These are phyloP conservation scores for Drosophila mayaguana DNA, from an alignment of 2,888 invertebrate genomes.

Conservation along the genomic window DNA sequence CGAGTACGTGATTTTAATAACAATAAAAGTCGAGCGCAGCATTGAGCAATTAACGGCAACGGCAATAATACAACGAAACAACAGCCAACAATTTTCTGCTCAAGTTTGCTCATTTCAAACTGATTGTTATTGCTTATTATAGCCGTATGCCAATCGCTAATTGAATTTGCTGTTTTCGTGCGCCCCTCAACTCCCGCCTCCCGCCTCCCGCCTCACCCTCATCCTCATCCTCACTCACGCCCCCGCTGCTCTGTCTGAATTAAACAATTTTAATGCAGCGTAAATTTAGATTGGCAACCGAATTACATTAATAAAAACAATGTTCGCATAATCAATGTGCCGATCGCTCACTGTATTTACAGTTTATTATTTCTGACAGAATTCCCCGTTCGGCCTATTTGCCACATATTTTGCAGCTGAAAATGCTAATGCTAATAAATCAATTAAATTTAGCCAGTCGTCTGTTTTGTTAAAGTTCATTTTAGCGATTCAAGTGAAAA, in stretches of 20 bases:
- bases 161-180: conserved; percentile 59
- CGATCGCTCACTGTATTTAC: conserved; percentile 10
- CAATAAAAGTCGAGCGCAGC: conserved; percentile 69
- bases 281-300: conserved; percentile 37
- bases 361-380: conserved; percentile 13
- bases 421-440: conserved; percentile 16
- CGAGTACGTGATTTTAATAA: conserved; percentile 78
- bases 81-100: conserved; percentile 45
- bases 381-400: conserved; percentile 3
- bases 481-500: neutral
- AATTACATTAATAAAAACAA: conserved; percentile 35
- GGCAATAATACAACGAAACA: conserved; percentile 30
- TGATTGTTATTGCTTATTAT: conserved; percentile 62
- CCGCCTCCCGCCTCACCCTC: neutral
- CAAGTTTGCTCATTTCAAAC: conserved; percentile 54
- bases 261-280: conserved; percentile 58
- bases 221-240: no score
- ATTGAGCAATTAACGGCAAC: conserved; percentile 71
- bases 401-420: conserved; percentile 5
- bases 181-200: neutral
- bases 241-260: conserved; percentile 19
- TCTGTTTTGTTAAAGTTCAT: neutral
- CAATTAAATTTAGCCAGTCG: conserved; percentile 10
- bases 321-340: conserved; percentile 34
- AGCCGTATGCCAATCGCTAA: conserved; percentile 69